These are phyloP conservation scores for Orthonychiurus folsomi DNA, from an alignment of 2,888 invertebrate genomes.

Conservation along the genomic window DNA sequence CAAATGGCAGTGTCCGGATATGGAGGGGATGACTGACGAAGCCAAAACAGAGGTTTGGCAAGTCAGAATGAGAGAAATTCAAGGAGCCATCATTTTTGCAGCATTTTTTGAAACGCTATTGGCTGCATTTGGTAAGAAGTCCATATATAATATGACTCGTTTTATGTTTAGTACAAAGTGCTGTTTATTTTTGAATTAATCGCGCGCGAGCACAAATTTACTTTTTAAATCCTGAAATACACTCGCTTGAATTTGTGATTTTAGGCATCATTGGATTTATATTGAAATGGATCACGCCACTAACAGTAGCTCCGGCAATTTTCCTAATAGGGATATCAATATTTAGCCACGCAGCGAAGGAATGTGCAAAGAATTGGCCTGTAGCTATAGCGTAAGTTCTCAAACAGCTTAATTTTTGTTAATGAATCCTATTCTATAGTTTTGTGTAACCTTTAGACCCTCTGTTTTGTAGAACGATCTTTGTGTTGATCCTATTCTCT, in stretches of 20 bases:
- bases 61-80: slow-evolving; percentile 65
- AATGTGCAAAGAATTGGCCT: slow-evolving; percentile 46
- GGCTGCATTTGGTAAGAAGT: slow-evolving; percentile 48
- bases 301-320: slow-evolving; percentile 48
- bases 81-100: slow-evolving; percentile 72
- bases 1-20: slow-evolving; percentile 56
- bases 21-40: slow-evolving; percentile 51
- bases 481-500: slow-evolving; percentile 30
- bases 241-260: background rate
- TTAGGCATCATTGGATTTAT: slow-evolving; percentile 46
- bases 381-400: slow-evolving; percentile 44
- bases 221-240: too few species aligned
- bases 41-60: slow-evolving; percentile 60
- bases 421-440: too few species aligned
- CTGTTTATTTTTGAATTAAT: too few species aligned
- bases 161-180: too few species aligned
- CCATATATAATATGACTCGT: background rate
- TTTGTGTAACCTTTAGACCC: background rate
- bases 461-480: slow-evolving; percentile 22
- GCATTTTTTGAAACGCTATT: slow-evolving; percentile 65
- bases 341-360: slow-evolving; percentile 45
- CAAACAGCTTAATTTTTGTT: background rate
- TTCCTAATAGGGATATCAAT: slow-evolving; percentile 47
- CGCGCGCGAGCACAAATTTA: too few species aligned
- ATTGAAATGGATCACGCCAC: slow-evolving; percentile 46